Evolutionary conservation across 2,113 vertebrate genomes (phyloP).

Genomic region (Prietella phreatophila): DNA sequence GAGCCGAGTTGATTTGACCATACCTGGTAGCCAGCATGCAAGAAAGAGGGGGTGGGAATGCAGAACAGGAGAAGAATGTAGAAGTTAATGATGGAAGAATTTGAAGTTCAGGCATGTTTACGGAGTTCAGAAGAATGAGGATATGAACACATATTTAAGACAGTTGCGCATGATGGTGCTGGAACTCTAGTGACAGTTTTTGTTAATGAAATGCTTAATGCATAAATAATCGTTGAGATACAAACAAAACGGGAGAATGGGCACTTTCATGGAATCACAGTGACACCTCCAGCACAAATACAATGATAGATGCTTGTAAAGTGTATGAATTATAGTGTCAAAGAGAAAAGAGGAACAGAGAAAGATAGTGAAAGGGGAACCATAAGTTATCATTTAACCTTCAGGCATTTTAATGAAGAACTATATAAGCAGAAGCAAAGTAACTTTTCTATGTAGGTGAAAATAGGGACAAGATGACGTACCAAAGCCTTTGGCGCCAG

Average conservation of each 20-base stretch:
- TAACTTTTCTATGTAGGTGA: neutral
- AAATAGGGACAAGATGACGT: neutral
- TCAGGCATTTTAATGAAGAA: neutral
- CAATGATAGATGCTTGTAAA: neutral
- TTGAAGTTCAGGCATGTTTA: neutral
- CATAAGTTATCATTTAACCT: constrained; percentile 1
- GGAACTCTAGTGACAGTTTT: neutral
- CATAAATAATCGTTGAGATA: neutral
- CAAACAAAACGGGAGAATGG: neutral
- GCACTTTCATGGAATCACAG: neutral
- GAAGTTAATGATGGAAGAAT: constrained; percentile 19
- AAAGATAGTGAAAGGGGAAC: constrained; percentile 25
- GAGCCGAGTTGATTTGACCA: constrained; percentile 68
- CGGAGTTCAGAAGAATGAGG: constrained; percentile 1
- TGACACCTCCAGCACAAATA: neutral
- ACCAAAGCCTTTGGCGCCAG: neutral
- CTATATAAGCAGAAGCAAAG: neutral
- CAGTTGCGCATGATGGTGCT: too few relatives aligned
- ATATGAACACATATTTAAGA: neutral
- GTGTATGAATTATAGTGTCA: neutral
- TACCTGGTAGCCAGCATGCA: constrained; percentile 71
- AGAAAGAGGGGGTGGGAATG: constrained; percentile 37
- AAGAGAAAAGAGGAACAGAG: constrained; percentile 26
- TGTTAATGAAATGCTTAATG: neutral
- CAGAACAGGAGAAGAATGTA: constrained; percentile 34